Base-by-base conservation (phyloP, 2,888 invertebrate genomes). In the Euzetes globulus region DNA sequence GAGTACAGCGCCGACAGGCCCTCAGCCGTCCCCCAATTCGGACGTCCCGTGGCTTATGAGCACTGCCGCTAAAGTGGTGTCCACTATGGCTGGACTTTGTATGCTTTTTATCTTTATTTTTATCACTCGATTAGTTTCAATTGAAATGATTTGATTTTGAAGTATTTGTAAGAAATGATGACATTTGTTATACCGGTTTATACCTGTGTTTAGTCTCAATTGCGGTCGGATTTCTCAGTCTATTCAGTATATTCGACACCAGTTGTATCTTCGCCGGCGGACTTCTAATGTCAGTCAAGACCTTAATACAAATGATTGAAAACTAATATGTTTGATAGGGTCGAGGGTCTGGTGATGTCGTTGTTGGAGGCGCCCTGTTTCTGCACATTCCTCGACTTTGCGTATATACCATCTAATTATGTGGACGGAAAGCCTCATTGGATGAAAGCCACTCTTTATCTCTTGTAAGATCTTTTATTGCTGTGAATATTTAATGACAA, bases 331-430 rank as follows among this genome's bases (percentile, higher is more conserved):
- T 29, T 71, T 17, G 55, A 15, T 60, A 79, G 78, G 75, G 52
- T 78, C n/a, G 89, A 91, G 77, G 97, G 95, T 55, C 94, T 97
- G 84, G 81, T 92, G 77, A 88, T 93, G 77, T 87, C 95, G 79
- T 88, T 91, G 63, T 87, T 96, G 80, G 98, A 98, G 85, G 96
- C 97, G 55, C 98, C 98, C 0, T 97, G 93, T 83, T 97, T 96
- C 85, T 98, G 96, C 84, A 88, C 94, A 85, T 98, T 95, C 85
- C 88, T 98, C 78, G 97, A 96, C 82, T 92, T 92, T 85, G 94
- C 97, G 75, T 91, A 93, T 84, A 87, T 88, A 77, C 85, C 95
- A 73, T 91, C 92, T 76, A 89, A 80, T 74, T 89, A 88, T 85
- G 88, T 92, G 73, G 94, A 96, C 80, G 85, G 86, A 73, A 87